Evolutionary conservation across 2,888 invertebrate genomes (phyloP).

Genomic region (Tenthredo livida): DNA sequence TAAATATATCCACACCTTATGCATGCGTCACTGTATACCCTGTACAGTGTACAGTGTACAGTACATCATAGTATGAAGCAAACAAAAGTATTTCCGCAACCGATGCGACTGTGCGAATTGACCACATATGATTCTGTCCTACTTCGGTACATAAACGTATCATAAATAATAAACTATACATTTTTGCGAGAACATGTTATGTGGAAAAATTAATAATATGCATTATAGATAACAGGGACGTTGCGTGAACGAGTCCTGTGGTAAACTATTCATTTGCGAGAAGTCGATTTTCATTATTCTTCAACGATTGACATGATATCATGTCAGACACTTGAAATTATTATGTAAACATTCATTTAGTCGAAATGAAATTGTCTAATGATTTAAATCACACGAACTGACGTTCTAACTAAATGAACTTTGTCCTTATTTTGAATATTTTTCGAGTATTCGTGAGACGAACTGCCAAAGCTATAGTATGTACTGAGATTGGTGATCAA

Average conservation of each 20-base stretch:
- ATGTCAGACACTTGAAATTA: too few relatives aligned
- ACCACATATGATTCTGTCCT: constrained; percentile 11
- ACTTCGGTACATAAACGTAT: not conserved
- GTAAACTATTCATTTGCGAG: not conserved
- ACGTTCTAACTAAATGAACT: not conserved
- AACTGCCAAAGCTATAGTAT: not conserved
- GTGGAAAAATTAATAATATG: not conserved
- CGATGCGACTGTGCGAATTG: not conserved
- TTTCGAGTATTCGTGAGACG: not conserved
- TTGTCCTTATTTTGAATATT: not conserved
- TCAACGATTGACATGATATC: too few relatives aligned
- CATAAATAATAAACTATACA: not conserved
- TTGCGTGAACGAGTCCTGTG: too few relatives aligned
- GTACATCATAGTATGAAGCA: not conserved
- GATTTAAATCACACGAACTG: not conserved
- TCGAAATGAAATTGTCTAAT: not conserved
- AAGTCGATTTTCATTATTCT: not conserved
- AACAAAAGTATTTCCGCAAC: constrained; percentile 1
- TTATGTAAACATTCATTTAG: too few relatives aligned
- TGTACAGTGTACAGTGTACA: not conserved
- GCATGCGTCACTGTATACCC: constrained; percentile 10
- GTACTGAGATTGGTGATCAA: not conserved
- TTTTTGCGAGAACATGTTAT: not conserved
- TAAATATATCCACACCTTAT: constrained; percentile 33
- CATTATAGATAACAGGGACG: not conserved